Conservation (phyloP, 2,113 vertebrate species). For the Tauraco erythrolophus region DNA sequence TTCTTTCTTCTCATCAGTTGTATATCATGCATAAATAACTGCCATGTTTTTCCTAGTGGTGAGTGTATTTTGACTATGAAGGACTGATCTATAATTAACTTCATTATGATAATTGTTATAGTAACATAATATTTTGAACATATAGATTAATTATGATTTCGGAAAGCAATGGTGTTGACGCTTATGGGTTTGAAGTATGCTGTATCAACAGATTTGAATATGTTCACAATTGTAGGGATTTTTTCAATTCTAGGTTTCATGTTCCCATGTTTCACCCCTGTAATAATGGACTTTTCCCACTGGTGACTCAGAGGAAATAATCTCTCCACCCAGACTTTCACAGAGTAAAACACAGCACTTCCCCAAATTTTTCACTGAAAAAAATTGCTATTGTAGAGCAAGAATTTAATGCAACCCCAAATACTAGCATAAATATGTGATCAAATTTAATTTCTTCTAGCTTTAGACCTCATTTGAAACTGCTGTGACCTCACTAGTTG, state of each 20-base stretch:
- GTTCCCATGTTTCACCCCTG: background rate
- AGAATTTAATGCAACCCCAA: background rate
- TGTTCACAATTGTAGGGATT: background rate
- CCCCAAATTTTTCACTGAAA: background rate
- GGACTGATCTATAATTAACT: background rate
- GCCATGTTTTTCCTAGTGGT: background rate
- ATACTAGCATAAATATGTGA: background rate
- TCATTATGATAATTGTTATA: background rate
- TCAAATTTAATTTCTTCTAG: background rate
- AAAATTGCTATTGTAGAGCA: background rate
- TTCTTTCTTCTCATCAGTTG: background rate
- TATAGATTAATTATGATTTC: background rate
- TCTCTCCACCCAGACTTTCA: background rate
- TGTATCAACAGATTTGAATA: background rate
- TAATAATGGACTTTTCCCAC: background rate
- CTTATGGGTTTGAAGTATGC: background rate
- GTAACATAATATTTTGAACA: background rate
- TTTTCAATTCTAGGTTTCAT: background rate
- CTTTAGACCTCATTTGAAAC: background rate
- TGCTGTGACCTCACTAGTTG: background rate
- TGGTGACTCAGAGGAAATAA: constrained; percentile 12
- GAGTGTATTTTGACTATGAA: background rate
- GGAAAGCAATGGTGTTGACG: background rate
- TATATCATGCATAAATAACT: background rate
- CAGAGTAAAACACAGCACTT: background rate